A percentile compares a stretch with the other conserved stretches of the same genome.
Conservation (phyloP, 2,113 vertebrate genomes). For the Phyllopteryx taeniolatus region DNA sequence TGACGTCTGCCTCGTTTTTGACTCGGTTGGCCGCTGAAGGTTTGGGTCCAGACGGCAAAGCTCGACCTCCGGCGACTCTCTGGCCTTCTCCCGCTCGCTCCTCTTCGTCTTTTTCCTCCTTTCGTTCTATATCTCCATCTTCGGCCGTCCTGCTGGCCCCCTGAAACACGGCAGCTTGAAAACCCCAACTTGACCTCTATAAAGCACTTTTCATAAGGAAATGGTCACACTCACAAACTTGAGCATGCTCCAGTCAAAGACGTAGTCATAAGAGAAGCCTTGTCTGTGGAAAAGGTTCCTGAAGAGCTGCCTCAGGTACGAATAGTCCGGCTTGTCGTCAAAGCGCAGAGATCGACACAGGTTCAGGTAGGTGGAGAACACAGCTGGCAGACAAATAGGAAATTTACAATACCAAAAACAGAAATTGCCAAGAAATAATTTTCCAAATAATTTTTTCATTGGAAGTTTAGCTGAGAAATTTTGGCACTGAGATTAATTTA, state of each 20-base stretch:
- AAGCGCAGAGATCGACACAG: conserved; percentile 95
- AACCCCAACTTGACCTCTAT: no score
- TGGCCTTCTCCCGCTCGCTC: conserved; percentile 86
- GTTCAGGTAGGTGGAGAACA: conserved; percentile 98
- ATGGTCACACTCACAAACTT: conserved; percentile 89
- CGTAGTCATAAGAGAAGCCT: conserved; percentile 96
- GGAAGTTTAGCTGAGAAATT: no score
- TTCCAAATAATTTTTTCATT: no score
- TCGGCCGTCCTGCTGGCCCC: conserved; percentile 89
- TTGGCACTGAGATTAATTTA: no score
- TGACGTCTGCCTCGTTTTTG: conserved; percentile 84
- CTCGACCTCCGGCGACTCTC: conserved; percentile 75
- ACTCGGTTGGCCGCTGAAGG: conserved; percentile 84
- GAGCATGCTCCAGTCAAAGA: conserved; percentile 99
- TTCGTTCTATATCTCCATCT: conserved; percentile 88
- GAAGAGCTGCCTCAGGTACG: conserved; percentile 92
- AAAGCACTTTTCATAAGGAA: background rate
- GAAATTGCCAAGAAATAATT: no score
- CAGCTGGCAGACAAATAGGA: conserved; percentile 64
- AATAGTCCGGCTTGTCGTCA: conserved; percentile 96
- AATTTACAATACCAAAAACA: no score
- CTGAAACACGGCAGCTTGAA: conserved; percentile 61
- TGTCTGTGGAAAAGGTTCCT: conserved; percentile 97
- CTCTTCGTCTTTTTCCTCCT: conserved; percentile 85
- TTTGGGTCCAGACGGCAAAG: conserved; percentile 76